phyloP scores from a whole-genome alignment of 2,797 vertebrate species.

The Otolemur crassicaudatus region DNA sequence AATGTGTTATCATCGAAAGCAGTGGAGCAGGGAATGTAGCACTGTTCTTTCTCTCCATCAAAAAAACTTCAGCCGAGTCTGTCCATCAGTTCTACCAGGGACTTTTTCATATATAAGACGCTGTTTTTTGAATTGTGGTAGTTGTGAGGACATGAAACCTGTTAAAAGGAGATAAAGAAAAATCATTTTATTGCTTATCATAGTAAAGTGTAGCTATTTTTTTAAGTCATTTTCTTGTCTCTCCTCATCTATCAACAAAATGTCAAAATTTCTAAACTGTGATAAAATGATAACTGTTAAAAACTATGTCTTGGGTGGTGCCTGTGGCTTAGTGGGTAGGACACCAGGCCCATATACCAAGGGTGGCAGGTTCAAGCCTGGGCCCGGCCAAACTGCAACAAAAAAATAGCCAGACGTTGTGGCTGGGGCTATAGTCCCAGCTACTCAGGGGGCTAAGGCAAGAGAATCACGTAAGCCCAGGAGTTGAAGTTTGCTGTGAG shows the following conservation, averaged over 20 bases:
- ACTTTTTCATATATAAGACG: slow-evolving; percentile 93
- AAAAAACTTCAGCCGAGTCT: slow-evolving; percentile 94
- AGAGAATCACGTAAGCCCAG: no score
- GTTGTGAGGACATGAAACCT: slow-evolving; percentile 82
- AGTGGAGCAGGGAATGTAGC: neutral
- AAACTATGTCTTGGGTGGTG: neutral
- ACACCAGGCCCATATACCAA: no score
- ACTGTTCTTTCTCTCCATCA: slow-evolving; percentile 77
- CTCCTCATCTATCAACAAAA: slow-evolving; percentile 29
- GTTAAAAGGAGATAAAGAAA: slow-evolving; percentile 68
- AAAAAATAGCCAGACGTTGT: no score
- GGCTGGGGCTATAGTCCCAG: no score
- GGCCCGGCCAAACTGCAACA: no score
- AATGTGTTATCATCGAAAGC: slow-evolving; percentile 11
- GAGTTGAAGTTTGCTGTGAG: no score
- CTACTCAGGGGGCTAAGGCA: no score
- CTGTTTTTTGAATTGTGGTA: slow-evolving; percentile 89
- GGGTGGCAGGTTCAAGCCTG: no score
- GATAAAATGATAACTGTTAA: slow-evolving; percentile 53
- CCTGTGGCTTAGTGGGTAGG: no score
- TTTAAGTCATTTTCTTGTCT: slow-evolving; percentile 34
- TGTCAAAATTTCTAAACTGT: slow-evolving; percentile 3
- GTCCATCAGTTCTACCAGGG: slow-evolving; percentile 94
- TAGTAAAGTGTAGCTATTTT: slow-evolving; percentile 41
- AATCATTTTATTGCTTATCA: slow-evolving; percentile 7